Evolutionary conservation across 2,888 invertebrate genomes (phyloP), one percentile per base, ranked within the genome.

Genomic region (Cheilosia grossa): DNA sequence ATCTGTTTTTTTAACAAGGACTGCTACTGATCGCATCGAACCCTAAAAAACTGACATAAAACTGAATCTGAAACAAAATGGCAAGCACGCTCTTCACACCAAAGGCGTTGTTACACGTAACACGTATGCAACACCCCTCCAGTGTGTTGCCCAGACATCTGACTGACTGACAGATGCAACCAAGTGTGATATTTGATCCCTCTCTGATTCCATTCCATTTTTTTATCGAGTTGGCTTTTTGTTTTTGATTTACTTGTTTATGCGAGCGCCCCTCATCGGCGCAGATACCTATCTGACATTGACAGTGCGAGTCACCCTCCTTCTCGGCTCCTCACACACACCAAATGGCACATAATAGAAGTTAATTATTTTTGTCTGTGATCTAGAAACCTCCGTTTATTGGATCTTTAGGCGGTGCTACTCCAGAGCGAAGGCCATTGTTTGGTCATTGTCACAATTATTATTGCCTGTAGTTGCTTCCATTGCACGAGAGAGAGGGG

Each of bases 341-440:
- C 58, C 74, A 83, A 83, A 83, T 80, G 79, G 70, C 74, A 83
- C 70, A 83, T 80, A 83, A 83, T 83, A 83, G 83, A 83, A 83
- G 83, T 83, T 83, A 83, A 83, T 83, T 83, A 83, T 83, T 83
- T 83, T 83, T 75, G 74, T 83, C 69, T 70, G 27, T 24, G 9
- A 74, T 79, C 56, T 19, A 30, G 67, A 63, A 66, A 63, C 58
- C 69, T 80, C 70, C 66, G 64, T 70, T 79, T 79, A 74, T 70
- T 74, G 83, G 64, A 79, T 80, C 70, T 74, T 70, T 79, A 83
- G 78, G 67, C 33, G 61, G 51, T 64, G 83, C 74, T 80, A 66
- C 83, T 83, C 27, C 33, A 74, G 61, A 70, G 37, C 37, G 37
- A 13, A 13, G 37, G 59, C 51, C 83, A 75, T 83, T 83, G 74